Base-by-base conservation (phyloP, 2,113 vertebrate species). In the Brachypodius melanocephalos region DNA sequence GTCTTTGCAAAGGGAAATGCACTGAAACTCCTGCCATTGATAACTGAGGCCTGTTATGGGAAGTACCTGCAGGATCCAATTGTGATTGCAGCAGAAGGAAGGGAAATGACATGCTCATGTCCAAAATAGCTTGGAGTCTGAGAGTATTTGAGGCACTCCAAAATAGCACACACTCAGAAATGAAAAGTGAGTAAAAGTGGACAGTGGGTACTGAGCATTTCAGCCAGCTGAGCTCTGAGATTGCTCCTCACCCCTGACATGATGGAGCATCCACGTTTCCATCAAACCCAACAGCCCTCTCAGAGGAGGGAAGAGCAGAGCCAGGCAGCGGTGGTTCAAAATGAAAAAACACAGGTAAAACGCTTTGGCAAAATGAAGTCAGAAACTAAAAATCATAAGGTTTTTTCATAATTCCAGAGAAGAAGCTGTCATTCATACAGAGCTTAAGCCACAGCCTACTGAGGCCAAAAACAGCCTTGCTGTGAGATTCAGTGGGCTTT, bases 11-110 rank as follows among this genome's bases (percentile, higher is more conserved):
- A 94, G 74, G 75, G 52, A 95, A 95, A 93, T 81, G 57, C 22
- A 14, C 55, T 76, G 63, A 80, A 94, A 90, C 20, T 80, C 76
- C 58, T 91, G 62, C 65, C 3, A 4, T 67, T 86, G 90, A 68
- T 93, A 71, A 80, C 66, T 74, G 79, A 88, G 67, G 61, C 32
- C 88, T 78, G 86, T 83, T 96, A 65, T 71, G 90, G 95, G 96
- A 96, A 96, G 95, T 54, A 90, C 58, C 81, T 95, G 91, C 84
- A 96, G 91, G 87, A 90, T 92, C 89, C 89, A 96, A 85, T 51
- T 71, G 48, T 85, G 90, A 96, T 74, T 95, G 94, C 82, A 79
- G 91, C 94, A 93, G 69, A 93, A 72, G 80, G 85, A 95, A 73
- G 75, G 92, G 94, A 97, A 97, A 95, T 95, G 24, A 93, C 89